Evolutionary conservation across 2,888 invertebrate species (phyloP), one percentile per base, ranked within the genome.

Genomic region (Phengaris alcon): DNA sequence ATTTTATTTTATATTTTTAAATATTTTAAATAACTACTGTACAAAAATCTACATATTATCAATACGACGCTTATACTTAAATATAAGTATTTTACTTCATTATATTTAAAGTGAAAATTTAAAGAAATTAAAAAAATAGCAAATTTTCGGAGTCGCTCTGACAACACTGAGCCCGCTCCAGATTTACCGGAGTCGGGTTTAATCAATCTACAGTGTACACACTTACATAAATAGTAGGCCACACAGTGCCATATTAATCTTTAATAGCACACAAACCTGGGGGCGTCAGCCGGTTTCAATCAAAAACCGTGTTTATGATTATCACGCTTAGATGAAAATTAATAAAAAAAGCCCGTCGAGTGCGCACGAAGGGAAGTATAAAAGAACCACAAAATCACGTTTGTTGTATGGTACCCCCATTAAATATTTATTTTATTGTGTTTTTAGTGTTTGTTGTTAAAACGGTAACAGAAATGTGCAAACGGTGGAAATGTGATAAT

Each of bases 201-300:
- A 70, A 70, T 70, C 70, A 70, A 70, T 70, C 70, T 51, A 48
- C 70, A 51, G 48, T 48, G 70, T 70, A 70, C 70, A 70, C 70
- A 51, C 70, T 70, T 70, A 48, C 70, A 70, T 70, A 70, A 70
- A 70, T 70, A 70, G 51, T 70, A 51, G 70, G 51, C 70, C 70
- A 51, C 51, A 48, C 70, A 48, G 48, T 51, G 48, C 51, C 10
- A 51, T 70, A 70, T 70, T 48, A 70, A 70, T 64, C 64, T 64
- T 64, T 64, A 64, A 64, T 64, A 64, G 35, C 64, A 44, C 59
- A 59, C 64, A 64, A 64, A 64, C 64, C 64, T 64, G 64, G 44
- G 64, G 64, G 64, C 64, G 64, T 64, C 64, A 64, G 64, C 12
- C 12, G 64, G 35, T 64, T 64, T 22, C 64, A 64, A 64, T 64